Conservation (phyloP, 2,113 vertebrate genomes). For the Isurus oxyrinchus region DNA sequence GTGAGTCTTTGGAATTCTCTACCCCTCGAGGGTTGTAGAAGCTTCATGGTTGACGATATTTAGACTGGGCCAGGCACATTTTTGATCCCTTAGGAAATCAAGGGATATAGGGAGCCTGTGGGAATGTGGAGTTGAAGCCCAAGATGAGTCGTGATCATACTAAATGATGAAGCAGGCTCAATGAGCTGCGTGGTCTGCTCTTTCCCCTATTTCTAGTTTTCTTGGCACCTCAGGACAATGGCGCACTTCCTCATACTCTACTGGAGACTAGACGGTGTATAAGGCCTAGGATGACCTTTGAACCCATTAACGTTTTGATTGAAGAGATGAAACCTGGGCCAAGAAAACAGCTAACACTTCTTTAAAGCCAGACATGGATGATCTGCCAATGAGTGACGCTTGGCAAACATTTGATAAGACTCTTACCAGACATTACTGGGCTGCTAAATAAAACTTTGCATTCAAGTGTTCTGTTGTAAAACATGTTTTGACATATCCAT, state of each 20-base stretch:
- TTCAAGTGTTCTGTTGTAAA: not conserved
- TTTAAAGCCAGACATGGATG: not conserved
- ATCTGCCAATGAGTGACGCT: not conserved
- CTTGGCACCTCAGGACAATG: not conserved
- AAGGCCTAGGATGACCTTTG: not conserved
- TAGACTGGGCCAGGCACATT: too few species aligned
- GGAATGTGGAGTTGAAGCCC: too few species aligned
- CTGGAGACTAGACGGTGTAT: not conserved
- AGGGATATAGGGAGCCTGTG: too few species aligned
- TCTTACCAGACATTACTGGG: not conserved
- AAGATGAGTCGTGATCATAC: too few species aligned
- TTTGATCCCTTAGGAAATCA: too few species aligned
- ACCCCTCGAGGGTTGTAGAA: too few species aligned
- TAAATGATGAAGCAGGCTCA: too few species aligned
- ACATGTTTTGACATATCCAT: not conserved
- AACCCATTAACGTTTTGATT: not conserved
- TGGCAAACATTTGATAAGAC: not conserved
- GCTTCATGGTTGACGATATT: too few species aligned
- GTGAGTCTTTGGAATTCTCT: too few species aligned
- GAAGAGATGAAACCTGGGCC: not conserved
- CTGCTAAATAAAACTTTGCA: not conserved
- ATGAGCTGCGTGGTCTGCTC: too few species aligned
- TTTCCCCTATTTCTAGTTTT: not conserved
- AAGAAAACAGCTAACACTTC: not conserved
- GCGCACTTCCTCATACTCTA: not conserved